These are phyloP conservation scores for Rhinichthys klamathensis DNA, from an alignment of 2,113 vertebrate genomes.

Conservation along the genomic window DNA sequence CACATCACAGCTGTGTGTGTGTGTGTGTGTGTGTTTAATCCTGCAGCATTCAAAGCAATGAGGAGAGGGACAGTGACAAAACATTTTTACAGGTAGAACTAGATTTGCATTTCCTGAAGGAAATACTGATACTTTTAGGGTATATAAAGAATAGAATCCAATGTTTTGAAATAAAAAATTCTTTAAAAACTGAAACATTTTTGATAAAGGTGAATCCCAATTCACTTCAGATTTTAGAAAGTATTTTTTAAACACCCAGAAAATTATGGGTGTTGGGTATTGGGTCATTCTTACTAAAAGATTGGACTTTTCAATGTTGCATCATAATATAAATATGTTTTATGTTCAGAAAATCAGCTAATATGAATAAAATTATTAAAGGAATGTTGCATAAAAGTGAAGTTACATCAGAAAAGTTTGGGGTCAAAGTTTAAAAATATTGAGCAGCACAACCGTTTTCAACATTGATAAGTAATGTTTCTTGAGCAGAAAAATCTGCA, in stretches of 20 bases:
- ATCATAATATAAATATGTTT: background rate
- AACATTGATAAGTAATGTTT: background rate
- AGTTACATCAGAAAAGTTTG: background rate
- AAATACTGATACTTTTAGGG: background rate
- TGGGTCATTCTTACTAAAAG: too few relatives aligned
- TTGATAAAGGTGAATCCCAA: background rate
- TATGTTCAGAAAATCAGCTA: conserved; percentile 3
- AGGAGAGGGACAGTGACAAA: background rate
- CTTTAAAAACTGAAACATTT: too few relatives aligned
- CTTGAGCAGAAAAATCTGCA: background rate
- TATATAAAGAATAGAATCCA: background rate
- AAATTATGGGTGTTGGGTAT: background rate
- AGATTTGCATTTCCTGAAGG: conserved; percentile 10
- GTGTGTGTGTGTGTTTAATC: background rate
- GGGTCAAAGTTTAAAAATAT: background rate
- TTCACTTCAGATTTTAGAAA: background rate
- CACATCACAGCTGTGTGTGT: background rate
- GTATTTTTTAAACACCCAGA: background rate
- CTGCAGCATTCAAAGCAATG: background rate
- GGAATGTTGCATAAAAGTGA: background rate
- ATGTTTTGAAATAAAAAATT: background rate
- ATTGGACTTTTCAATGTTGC: background rate
- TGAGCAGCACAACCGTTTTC: background rate
- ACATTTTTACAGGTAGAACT: background rate
- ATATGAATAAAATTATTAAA: background rate